A percentile compares a stretch with the other conserved stretches of the same genome.
phyloP scores from a whole-genome alignment of 2,797 vertebrate genomes.

The Xenops minutus region DNA sequence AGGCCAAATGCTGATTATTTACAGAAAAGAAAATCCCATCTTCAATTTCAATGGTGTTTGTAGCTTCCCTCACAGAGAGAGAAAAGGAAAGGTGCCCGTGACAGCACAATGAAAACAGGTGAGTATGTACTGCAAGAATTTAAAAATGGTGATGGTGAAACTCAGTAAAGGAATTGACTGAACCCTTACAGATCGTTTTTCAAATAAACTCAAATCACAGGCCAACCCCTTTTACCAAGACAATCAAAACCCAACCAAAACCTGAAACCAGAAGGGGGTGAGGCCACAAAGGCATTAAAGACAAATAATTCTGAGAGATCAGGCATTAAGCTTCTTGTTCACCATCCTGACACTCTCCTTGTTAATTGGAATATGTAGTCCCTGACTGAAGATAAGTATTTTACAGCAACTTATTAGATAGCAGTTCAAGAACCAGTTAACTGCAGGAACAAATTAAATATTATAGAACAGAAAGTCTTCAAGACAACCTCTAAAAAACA shows the following conservation, averaged over 20 bases:
- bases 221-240: neutral
- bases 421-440: conserved; percentile 24
- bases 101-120: neutral
- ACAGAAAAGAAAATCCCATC: neutral
- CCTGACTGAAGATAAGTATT: conserved; percentile 19
- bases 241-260: neutral
- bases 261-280: neutral
- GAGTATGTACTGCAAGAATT: neutral
- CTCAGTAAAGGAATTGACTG: neutral
- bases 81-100: neutral
- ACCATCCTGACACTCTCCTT: neutral
- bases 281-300: neutral
- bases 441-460: neutral
- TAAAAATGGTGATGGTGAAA: neutral
- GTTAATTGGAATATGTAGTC: neutral
- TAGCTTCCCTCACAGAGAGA: neutral
- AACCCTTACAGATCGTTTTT: neutral
- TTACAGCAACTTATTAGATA: neutral
- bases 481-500: neutral
- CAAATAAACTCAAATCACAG: neutral
- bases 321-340: neutral
- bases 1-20: neutral
- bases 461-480: conserved; percentile 1
- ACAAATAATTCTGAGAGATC: neutral
- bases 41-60: neutral